Evolutionary conservation across 2,888 invertebrate genomes (phyloP).

Genomic region (Drosophila multiciliata): DNA sequence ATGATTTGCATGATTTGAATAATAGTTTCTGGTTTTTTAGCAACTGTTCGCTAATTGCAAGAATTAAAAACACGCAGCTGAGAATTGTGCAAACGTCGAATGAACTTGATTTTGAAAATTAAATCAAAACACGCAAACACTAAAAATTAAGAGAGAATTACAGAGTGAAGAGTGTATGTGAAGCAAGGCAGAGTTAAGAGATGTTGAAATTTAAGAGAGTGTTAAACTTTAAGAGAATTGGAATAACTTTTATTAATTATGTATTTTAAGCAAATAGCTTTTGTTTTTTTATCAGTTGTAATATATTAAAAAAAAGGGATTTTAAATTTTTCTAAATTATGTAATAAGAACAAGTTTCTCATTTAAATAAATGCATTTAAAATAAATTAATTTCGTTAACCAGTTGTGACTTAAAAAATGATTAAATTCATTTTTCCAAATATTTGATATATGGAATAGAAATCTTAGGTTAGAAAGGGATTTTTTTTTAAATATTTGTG

Average conservation of each 20-base stretch:
- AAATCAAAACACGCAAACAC: constrained; percentile 10
- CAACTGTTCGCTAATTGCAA: constrained; percentile 42
- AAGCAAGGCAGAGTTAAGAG: not conserved
- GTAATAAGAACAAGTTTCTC: not conserved
- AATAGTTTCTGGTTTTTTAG: constrained; percentile 41
- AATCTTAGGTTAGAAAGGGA: not conserved
- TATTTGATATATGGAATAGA: not conserved
- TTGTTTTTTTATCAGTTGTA: not conserved
- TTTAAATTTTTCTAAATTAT: not conserved
- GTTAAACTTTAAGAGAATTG: not conserved
- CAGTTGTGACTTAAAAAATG: not conserved
- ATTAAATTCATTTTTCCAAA: not conserved
- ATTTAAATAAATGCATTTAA: not conserved
- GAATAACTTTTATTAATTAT: not conserved
- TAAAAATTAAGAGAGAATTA: not conserved
- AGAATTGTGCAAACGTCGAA: constrained; percentile 26
- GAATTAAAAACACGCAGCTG: constrained; percentile 28
- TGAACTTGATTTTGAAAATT: constrained; percentile 32
- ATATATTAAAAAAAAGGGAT: not conserved
- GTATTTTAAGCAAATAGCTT: too few species aligned
- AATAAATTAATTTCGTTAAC: not conserved
- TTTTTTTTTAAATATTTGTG: accelerated
- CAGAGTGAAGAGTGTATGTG: not conserved
- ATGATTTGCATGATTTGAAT: constrained; percentile 9
- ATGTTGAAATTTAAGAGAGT: not conserved